These are phyloP conservation scores for Drosophila peninsularis DNA, from an alignment of 2,888 invertebrate species.

Conservation along the genomic window DNA sequence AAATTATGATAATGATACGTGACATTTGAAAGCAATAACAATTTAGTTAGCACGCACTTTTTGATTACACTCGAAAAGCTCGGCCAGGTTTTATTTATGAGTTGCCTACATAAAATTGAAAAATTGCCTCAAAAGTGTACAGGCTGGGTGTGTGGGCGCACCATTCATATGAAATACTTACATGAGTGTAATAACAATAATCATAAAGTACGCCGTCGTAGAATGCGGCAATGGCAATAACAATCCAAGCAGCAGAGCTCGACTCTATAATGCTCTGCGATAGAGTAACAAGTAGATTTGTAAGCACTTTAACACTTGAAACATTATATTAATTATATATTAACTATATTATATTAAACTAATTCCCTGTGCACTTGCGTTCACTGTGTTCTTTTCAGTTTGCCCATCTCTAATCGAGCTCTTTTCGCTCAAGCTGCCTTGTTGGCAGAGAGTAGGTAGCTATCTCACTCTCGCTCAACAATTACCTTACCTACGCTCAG, in stretches of 20 bases:
- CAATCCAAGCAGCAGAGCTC: constrained; percentile 9
- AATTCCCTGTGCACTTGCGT: too few species aligned
- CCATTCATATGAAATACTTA: constrained; percentile 47
- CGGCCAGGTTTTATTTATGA: constrained; percentile 65
- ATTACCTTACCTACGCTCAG: fast-evolving
- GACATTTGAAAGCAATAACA: constrained; percentile 81
- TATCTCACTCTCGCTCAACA: not conserved
- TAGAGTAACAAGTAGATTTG: not conserved
- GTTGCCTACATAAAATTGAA: constrained; percentile 68
- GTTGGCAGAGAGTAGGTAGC: not conserved
- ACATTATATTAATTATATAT: too few species aligned
- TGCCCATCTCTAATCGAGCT: not conserved
- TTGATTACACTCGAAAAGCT: constrained; percentile 60
- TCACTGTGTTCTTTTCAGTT: too few species aligned
- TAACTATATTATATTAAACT: too few species aligned
- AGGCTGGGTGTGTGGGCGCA: constrained; percentile 1
- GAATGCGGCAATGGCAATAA: constrained; percentile 29
- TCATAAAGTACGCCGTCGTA: constrained; percentile 57
- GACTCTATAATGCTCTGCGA: constrained; percentile 15
- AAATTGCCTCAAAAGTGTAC: constrained; percentile 62
- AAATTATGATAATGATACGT: constrained; percentile 80
- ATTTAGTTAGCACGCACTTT: constrained; percentile 79
- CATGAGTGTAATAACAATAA: constrained; percentile 67
- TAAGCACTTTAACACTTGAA: too few species aligned
- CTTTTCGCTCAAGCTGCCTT: not conserved